Base-by-base conservation (phyloP, 2,113 vertebrate species). In the Sorex araneus region DNA sequence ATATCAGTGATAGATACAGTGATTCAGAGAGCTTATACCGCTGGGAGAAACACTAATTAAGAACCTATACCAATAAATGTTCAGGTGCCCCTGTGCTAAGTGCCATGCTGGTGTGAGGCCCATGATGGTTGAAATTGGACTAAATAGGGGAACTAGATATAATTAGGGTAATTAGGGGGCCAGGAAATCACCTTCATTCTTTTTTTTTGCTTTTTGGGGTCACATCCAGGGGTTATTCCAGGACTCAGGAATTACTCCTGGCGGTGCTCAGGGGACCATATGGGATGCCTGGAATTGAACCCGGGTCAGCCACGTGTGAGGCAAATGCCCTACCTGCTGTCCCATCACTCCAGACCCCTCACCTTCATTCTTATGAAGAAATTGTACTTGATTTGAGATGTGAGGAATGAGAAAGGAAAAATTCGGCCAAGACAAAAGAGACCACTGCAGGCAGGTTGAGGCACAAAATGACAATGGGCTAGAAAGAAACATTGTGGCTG, bases 331-430 rank as follows among this genome's bases (percentile, higher is more conserved):
- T n/a, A n/a, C n/a, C n/a, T n/a, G n/a, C n/a, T n/a, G n/a, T n/a
- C n/a, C n/a, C n/a, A n/a, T n/a, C n/a, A n/a, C n/a, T n/a, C n/a
- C n/a, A n/a, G n/a, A n/a, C n/a, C n/a, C n/a, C n/a, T 75, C 54
- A 84, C 47, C 40, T 40, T 40, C 8, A 54, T 84, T 63, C n/a
- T 87, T 34, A 40, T 83, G 63, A 87, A 85, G 67, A 89, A 47
- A 64, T 40, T 43, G 36, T 76, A 27, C 16, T 60, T 77, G n/a
- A 67, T 8, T 32, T 81, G 47, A 75, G 86, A 78, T 74, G 57
- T 23, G 34, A 67, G 87, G 43, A 36, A 54, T 77, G 67, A 92
- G 63, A 54, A 45, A 70, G 40, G 18, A 77, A 66, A 77, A 23
- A 12, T 18, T 36, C 32, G 30, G 11, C 70, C 27, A 76, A 71